These are phyloP conservation scores for Syrrhaptes paradoxus DNA, from an alignment of 2,113 vertebrate species.

Conservation along the genomic window DNA sequence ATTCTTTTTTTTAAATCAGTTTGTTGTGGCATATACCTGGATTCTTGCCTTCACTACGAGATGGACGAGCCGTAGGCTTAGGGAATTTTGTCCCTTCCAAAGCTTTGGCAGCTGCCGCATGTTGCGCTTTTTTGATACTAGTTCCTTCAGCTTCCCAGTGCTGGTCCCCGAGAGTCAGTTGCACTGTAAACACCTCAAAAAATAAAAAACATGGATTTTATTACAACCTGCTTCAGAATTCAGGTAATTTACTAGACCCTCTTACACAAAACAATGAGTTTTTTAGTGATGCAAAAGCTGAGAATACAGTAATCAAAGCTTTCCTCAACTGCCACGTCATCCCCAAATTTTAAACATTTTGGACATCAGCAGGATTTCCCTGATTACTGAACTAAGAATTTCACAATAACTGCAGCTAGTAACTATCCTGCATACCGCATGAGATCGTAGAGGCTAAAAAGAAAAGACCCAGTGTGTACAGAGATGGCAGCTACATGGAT, in stretches of 20 bases:
- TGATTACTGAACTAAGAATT: background rate
- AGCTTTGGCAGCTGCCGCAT: constrained; percentile 89
- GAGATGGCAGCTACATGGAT: background rate
- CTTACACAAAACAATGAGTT: background rate
- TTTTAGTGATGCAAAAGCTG: background rate
- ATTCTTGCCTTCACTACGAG: constrained; percentile 88
- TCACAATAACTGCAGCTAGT: background rate
- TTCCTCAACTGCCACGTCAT: background rate
- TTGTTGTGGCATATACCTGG: constrained; percentile 76
- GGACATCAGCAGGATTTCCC: background rate
- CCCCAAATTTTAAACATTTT: background rate
- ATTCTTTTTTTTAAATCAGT: background rate
- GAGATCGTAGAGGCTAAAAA: background rate
- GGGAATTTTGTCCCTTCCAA: constrained; percentile 89
- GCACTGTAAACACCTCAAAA: constrained; percentile 89
- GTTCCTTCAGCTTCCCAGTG: constrained; percentile 92
- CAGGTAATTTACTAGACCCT: background rate
- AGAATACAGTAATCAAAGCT: background rate
- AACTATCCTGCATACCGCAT: background rate
- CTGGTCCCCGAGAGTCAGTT: constrained; percentile 91
- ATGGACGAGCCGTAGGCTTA: constrained; percentile 84
- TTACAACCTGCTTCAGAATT: background rate
- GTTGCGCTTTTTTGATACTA: constrained; percentile 95
- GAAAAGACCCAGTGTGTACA: background rate
- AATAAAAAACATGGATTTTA: background rate